Evolutionary conservation across 2,888 invertebrate genomes (phyloP).

Genomic region (Lucinisca nassula): DNA sequence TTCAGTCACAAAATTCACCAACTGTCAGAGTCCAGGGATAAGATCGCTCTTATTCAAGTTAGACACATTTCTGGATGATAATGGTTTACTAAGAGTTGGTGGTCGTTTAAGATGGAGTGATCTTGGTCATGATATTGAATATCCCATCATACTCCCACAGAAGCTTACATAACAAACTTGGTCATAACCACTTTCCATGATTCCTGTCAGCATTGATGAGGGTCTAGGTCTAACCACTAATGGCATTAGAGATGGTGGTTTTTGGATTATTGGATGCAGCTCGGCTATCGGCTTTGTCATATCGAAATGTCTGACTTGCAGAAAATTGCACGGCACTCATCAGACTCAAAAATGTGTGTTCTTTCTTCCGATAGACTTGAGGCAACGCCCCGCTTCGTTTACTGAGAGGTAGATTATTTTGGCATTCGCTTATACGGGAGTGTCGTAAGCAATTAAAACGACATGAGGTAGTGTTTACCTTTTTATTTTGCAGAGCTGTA

Average conservation of each 20-base stretch:
- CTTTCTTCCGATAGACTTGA: neutral
- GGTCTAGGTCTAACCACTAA: neutral
- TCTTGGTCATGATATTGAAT: neutral
- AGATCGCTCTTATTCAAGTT: neutral
- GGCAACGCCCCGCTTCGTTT: neutral
- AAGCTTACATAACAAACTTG: neutral
- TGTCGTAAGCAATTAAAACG: neutral
- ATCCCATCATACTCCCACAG: neutral
- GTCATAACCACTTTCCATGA: neutral
- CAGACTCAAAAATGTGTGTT: neutral
- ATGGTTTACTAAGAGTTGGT: neutral
- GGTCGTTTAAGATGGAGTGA: neutral
- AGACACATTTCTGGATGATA: neutral
- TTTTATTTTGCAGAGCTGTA: neutral
- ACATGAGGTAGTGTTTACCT: neutral
- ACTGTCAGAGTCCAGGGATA: neutral
- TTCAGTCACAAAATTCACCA: neutral
- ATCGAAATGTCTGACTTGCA: neutral
- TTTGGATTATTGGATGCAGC: constrained; percentile 9
- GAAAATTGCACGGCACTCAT: neutral
- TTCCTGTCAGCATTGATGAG: neutral
- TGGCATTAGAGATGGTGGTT: neutral
- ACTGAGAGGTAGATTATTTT: neutral
- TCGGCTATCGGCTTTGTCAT: neutral
- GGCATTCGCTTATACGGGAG: neutral